Evolutionary conservation across 2,797 vertebrate genomes (phyloP), one percentile per base, ranked within the genome.

Genomic region (Liparis tanakae): DNA sequence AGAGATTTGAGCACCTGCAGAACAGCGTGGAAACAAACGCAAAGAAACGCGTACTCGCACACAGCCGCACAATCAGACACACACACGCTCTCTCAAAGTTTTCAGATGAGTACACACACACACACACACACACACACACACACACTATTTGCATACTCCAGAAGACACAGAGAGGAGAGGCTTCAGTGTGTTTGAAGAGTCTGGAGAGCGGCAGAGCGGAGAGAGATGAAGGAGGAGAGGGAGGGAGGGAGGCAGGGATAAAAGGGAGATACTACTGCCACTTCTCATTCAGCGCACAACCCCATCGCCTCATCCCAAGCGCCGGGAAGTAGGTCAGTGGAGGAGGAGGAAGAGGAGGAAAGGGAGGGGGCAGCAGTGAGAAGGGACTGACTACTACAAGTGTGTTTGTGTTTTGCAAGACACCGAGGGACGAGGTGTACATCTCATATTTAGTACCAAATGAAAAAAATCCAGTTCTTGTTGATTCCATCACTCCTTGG

Each of bases 261-360:
- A 72, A 85, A 85, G 54, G 43, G 76, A 88, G 80, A 83, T 76
- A 78, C 68, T 76, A 54, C 83, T 93, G 91, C 87, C 88, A 92
- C 86, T 93, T 94, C 67, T 87, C 86, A 93, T 94, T 92, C 92
- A 91, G 79, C 80, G 76, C 84, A 85, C 82, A 78, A 82, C 81
- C 79, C 90, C 87, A 86, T 76, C 80, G 72, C 82, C 74, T 90
- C 83, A 88, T 89, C 86, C 80, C 58, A 67, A 78, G 77, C 37
- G 58, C 80, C 66, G 67, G 78, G 90, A 94, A 94, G 87, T 94
- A 93, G 94, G 92, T 94, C 93, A 95, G 85, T 86, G 86, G 83
- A 89, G 74, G 79, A 88, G 79, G 75, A 74, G 70, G 83, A 87
- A 22, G 51, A 76, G 36, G 78, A 78, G 60, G 71, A 76, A 57